Evolutionary conservation across 2,113 vertebrate genomes (phyloP).

Genomic region (Hylia prasina): DNA sequence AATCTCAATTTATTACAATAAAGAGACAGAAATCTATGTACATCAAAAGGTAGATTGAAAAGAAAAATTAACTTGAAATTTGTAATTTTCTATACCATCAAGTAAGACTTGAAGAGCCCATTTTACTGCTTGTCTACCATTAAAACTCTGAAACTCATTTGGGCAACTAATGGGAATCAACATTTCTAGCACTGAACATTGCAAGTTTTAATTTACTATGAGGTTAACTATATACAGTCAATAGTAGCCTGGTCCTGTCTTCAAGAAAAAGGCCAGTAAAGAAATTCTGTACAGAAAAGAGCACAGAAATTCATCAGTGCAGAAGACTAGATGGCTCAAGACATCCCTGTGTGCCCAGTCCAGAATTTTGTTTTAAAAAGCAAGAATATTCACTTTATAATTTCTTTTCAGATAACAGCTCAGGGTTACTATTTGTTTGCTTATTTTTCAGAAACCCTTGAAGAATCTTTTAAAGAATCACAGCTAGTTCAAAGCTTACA

Average conservation of each 20-base stretch:
- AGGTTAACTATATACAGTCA: not conserved
- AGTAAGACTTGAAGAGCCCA: not conserved
- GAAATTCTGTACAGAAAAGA: not conserved
- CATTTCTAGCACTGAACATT: not conserved
- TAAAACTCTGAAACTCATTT: not conserved
- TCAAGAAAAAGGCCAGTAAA: not conserved
- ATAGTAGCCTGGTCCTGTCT: not conserved
- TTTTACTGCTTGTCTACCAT: not conserved
- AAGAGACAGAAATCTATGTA: not conserved
- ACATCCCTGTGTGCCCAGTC: not conserved
- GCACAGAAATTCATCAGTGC: not conserved
- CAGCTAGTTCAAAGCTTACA: conserved; percentile 77
- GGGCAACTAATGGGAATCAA: not conserved
- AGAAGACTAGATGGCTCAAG: not conserved
- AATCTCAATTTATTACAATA: not conserved
- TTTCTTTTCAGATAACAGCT: not conserved
- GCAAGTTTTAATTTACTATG: not conserved
- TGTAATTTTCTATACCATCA: not conserved
- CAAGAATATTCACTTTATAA: not conserved
- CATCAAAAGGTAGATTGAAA: not conserved
- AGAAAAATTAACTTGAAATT: not conserved
- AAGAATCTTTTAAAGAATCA: conserved; percentile 71
- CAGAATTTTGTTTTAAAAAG: not conserved
- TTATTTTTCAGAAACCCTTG: conserved; percentile 73
- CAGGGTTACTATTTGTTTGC: not conserved